These are phyloP conservation scores for Heterochromis multidens DNA, from an alignment of 2,113 vertebrate genomes.

Conservation along the genomic window DNA sequence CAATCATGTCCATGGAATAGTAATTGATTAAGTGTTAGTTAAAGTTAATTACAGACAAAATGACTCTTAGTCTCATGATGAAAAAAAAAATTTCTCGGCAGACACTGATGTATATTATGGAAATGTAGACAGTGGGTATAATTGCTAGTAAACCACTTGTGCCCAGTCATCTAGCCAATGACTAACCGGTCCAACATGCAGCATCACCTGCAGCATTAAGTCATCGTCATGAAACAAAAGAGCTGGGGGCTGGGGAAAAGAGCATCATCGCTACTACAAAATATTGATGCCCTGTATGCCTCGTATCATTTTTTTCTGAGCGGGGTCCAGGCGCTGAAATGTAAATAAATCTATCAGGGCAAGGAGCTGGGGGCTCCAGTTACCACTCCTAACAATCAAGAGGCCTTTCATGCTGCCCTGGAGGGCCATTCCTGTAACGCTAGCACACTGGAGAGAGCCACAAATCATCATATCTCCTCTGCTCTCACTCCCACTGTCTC, in stretches of 20 bases:
- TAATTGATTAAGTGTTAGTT: slow-evolving; percentile 49
- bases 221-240: slow-evolving; percentile 47
- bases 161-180: neutral
- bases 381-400: slow-evolving; percentile 77
- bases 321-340: slow-evolving; percentile 71
- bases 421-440: slow-evolving; percentile 79
- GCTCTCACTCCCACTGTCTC: neutral
- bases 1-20: slow-evolving; percentile 34
- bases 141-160: neutral
- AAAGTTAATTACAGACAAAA: slow-evolving; percentile 33
- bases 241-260: neutral
- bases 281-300: slow-evolving; percentile 64
- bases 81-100: neutral
- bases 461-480: slow-evolving; percentile 70
- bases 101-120: neutral
- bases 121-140: neutral
- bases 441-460: slow-evolving; percentile 72
- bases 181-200: neutral
- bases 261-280: slow-evolving; percentile 59
- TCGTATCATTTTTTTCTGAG: slow-evolving; percentile 53
- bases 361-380: slow-evolving; percentile 70
- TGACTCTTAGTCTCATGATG: neutral
- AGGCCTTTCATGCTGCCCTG: slow-evolving; percentile 78
- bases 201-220: slow-evolving; percentile 36
- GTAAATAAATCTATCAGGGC: slow-evolving; percentile 79